phyloP scores from a whole-genome alignment of 2,113 vertebrate genomes.

The Boulengeromyrus knoepffleri region DNA sequence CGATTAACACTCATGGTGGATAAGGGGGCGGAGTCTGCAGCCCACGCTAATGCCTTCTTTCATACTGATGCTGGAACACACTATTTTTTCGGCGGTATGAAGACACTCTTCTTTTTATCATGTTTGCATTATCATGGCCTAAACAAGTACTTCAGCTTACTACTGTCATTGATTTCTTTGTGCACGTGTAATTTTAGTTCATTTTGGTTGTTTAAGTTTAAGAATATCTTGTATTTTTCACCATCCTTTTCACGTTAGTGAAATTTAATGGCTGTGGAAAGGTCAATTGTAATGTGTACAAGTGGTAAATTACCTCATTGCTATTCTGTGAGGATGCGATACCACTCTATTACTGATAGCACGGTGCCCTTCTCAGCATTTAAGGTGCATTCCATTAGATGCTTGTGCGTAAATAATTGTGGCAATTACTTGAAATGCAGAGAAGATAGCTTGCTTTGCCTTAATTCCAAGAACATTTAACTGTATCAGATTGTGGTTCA shows the following conservation, averaged over 20 bases:
- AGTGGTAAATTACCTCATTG: slow-evolving; percentile 12
- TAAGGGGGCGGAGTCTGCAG: slow-evolving; percentile 46
- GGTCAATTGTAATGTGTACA: slow-evolving; percentile 1
- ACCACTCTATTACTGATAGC: neutral
- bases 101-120: neutral
- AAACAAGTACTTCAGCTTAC: neutral
- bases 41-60: slow-evolving; percentile 50
- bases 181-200: neutral
- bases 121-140: neutral
- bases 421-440: slow-evolving; percentile 14
- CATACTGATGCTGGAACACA: slow-evolving; percentile 51
- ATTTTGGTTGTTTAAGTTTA: neutral
- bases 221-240: neutral
- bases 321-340: slow-evolving; percentile 3
- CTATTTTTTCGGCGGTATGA: slow-evolving; percentile 81
- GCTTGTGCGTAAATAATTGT: neutral
- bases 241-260: neutral
- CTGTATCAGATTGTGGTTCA: slow-evolving; percentile 5
- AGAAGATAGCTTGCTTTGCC: neutral
- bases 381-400: slow-evolving; percentile 2
- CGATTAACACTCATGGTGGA: slow-evolving; percentile 69
- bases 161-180: neutral
- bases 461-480: slow-evolving; percentile 1
- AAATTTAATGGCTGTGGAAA: neutral
- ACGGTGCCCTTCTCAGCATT: neutral